Evolutionary conservation across 2,888 invertebrate species (phyloP).

Genomic region (Lathronympha strigana): DNA sequence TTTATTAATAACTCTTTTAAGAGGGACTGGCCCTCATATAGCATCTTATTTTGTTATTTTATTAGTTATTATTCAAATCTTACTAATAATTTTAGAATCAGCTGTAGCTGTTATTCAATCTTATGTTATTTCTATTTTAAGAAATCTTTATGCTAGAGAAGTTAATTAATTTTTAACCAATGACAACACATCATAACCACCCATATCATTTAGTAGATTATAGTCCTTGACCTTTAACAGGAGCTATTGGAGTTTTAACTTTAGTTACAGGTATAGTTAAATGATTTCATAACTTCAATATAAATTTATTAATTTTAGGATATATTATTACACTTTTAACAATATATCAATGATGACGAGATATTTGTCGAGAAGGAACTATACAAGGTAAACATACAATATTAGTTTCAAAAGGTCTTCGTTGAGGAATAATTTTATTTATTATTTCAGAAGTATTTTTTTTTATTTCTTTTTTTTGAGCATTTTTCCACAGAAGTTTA

Average conservation of each 20-base stretch:
- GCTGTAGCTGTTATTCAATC: constrained; percentile 87
- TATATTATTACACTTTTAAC: constrained; percentile 75
- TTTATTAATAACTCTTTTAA: constrained; percentile 86
- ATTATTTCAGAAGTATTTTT: constrained; percentile 88
- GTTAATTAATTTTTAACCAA: constrained; percentile 70
- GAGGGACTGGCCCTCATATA: constrained; percentile 62
- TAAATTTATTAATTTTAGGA: constrained; percentile 80
- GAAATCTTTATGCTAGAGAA: constrained; percentile 87
- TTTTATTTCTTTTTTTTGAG: constrained; percentile 85
- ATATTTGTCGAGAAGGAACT: constrained; percentile 87
- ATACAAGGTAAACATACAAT: constrained; percentile 87
- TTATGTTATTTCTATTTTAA: constrained; percentile 87
- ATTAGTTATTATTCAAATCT: constrained; percentile 75
- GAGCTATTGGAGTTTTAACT: constrained; percentile 84
- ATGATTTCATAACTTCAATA: constrained; percentile 85
- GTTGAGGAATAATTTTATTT: constrained; percentile 89
- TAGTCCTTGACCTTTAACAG: constrained; percentile 86
- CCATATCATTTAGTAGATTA: constrained; percentile 87
- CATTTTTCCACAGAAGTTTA: constrained; percentile 81
- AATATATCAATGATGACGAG: constrained; percentile 88
- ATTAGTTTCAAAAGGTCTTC: constrained; percentile 83
- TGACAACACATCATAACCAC: constrained; percentile 84
- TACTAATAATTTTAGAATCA: constrained; percentile 83
- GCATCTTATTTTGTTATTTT: constrained; percentile 59
- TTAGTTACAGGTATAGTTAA: constrained; percentile 83